phyloP scores from a whole-genome alignment of 2,797 vertebrate species.

The Chaetodon trifasciatus region DNA sequence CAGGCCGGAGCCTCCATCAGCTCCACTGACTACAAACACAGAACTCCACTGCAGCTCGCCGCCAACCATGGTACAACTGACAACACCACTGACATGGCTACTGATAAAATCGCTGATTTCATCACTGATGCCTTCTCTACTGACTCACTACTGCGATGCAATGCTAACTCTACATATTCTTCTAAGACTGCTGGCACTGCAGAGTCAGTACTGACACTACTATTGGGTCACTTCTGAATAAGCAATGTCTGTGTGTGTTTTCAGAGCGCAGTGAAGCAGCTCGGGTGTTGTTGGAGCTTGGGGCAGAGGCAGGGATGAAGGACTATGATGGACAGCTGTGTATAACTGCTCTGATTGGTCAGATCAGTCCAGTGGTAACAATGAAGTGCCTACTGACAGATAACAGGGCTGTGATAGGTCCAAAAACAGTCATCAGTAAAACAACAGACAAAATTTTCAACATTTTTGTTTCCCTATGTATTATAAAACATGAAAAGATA shows the following conservation, averaged over 20 bases:
- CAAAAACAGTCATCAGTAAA: background rate
- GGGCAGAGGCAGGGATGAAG: slow-evolving; percentile 74
- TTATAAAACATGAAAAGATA: too few species aligned
- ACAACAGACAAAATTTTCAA: too few species aligned
- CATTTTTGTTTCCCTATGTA: too few species aligned
- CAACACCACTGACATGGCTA: background rate
- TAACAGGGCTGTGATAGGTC: slow-evolving; percentile 5
- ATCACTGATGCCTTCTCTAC: too few species aligned
- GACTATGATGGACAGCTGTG: slow-evolving; percentile 83
- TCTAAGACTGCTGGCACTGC: too few species aligned
- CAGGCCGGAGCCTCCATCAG: slow-evolving; percentile 68
- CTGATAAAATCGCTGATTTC: background rate
- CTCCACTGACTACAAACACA: slow-evolving; percentile 76
- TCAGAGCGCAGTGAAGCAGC: slow-evolving; percentile 79
- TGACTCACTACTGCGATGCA: too few species aligned
- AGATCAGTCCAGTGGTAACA: slow-evolving; percentile 80
- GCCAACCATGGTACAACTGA: slow-evolving; percentile 72
- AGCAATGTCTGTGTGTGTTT: slow-evolving; percentile 9
- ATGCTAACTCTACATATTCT: too few species aligned
- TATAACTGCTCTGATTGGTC: slow-evolving; percentile 79
- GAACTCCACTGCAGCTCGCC: slow-evolving; percentile 81
- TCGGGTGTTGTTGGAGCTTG: slow-evolving; percentile 71
- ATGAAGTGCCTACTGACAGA: background rate
- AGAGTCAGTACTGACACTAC: too few species aligned
- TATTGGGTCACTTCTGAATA: background rate